Conservation (phyloP, 1,140 invertebrate species). For the Stegodyphus dumicola region DNA sequence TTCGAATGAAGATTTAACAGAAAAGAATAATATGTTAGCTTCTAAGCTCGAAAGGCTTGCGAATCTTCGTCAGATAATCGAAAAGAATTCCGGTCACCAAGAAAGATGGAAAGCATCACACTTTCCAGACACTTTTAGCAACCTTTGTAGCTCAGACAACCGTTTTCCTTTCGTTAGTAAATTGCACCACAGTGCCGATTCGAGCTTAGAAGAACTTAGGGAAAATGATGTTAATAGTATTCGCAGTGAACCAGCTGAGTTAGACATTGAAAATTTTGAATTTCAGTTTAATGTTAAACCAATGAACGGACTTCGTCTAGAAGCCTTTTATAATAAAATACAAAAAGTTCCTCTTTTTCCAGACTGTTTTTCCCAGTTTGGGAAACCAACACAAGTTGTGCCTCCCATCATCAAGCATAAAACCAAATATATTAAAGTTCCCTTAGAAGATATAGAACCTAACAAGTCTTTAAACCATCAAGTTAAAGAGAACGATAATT, state of each 20-base stretch:
- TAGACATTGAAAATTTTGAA: conserved; percentile 32
- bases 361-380: conserved; percentile 45
- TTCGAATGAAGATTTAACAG: conserved; percentile 32
- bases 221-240: conserved; percentile 56
- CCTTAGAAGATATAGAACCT: conserved; percentile 18
- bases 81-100: conserved; percentile 19
- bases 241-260: conserved; percentile 43
- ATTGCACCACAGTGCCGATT: conserved; percentile 56
- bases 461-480: conserved; percentile 5
- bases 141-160: conserved; percentile 24
- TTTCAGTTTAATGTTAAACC: conserved; percentile 45
- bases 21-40: conserved; percentile 37
- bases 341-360: conserved; percentile 59
- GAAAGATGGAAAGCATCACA: conserved; percentile 38
- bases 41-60: conserved; percentile 47
- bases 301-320: conserved; percentile 52
- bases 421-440: conserved; percentile 21
- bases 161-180: conserved; percentile 40
- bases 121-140: not conserved
- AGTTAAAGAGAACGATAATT: conserved; percentile 13
- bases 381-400: conserved; percentile 60
- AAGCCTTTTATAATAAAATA: conserved; percentile 60
- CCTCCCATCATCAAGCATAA: conserved; percentile 43
- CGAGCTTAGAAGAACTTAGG: conserved; percentile 45
- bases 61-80: conserved; percentile 36